phyloP scores from a whole-genome alignment of 2,113 vertebrate species.

The Natator depressus region DNA sequence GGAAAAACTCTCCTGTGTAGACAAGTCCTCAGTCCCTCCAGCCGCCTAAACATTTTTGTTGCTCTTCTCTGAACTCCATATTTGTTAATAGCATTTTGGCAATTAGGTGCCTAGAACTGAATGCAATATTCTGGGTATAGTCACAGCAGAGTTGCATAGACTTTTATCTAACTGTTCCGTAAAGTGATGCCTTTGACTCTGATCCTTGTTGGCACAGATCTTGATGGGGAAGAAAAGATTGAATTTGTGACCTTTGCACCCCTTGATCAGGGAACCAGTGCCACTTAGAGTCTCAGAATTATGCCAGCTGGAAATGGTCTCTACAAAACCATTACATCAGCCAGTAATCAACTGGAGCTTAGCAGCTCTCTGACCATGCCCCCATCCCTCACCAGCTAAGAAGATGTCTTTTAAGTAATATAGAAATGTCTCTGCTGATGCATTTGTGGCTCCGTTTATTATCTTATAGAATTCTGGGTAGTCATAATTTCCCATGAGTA shows the following conservation, averaged over 20 bases:
- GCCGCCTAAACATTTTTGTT: neutral
- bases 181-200: neutral
- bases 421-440: neutral
- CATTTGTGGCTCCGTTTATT: neutral
- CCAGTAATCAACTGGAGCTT: neutral
- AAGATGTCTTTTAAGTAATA: neutral
- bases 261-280: neutral
- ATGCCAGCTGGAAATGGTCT: too few relatives aligned
- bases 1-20: neutral
- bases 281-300: neutral
- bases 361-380: neutral
- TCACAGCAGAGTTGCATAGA: neutral
- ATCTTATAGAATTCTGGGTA: neutral
- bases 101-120: neutral
- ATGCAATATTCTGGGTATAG: neutral
- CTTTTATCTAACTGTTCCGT: neutral
- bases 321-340: neutral
- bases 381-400: neutral
- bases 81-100: neutral
- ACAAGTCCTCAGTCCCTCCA: neutral
- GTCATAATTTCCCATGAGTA: neutral
- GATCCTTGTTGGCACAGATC: neutral
- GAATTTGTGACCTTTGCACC: neutral
- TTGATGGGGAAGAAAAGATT: neutral
- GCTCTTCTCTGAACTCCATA: neutral